These are phyloP conservation scores for Eupithecia insigniata DNA, from an alignment of 2,888 invertebrate genomes.

Conservation along the genomic window DNA sequence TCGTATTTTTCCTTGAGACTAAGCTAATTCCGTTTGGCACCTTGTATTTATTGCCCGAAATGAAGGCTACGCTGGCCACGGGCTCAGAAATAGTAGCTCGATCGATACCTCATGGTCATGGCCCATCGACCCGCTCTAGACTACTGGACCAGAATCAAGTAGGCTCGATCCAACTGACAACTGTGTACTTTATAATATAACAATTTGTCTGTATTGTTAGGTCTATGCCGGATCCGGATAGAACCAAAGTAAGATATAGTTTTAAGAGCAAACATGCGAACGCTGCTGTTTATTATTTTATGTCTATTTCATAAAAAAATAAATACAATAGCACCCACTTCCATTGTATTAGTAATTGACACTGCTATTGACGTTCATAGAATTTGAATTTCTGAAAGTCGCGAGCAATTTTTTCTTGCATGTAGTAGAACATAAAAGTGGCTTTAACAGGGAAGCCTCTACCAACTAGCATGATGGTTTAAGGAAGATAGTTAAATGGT, in stretches of 20 bases:
- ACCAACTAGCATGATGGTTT: background rate
- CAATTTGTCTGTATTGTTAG: conserved; percentile 24
- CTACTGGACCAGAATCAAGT: background rate
- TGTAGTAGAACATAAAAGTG: background rate
- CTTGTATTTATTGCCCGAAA: background rate
- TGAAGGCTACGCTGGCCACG: conserved; percentile 9
- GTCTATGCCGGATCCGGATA: conserved; percentile 37
- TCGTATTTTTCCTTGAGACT: background rate
- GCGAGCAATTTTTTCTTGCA: background rate
- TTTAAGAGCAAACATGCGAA: background rate
- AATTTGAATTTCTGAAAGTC: background rate
- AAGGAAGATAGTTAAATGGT: background rate
- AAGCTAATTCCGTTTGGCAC: background rate
- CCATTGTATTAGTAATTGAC: background rate
- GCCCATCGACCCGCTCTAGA: conserved; percentile 28
- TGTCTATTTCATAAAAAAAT: background rate
- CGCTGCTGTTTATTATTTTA: background rate
- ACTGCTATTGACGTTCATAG: background rate
- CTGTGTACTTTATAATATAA: background rate
- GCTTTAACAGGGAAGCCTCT: background rate
- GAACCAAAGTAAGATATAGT: conserved; percentile 31
- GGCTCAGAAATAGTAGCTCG: conserved; percentile 26
- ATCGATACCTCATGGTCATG: conserved; percentile 29
- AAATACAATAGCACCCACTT: background rate
- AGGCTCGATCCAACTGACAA: background rate